Percentiles rank a stretch among this genome's conserved stretches.
These are phyloP conservation scores for Leucophenga montana DNA, from an alignment of 2,888 invertebrate genomes.

Conservation along the genomic window DNA sequence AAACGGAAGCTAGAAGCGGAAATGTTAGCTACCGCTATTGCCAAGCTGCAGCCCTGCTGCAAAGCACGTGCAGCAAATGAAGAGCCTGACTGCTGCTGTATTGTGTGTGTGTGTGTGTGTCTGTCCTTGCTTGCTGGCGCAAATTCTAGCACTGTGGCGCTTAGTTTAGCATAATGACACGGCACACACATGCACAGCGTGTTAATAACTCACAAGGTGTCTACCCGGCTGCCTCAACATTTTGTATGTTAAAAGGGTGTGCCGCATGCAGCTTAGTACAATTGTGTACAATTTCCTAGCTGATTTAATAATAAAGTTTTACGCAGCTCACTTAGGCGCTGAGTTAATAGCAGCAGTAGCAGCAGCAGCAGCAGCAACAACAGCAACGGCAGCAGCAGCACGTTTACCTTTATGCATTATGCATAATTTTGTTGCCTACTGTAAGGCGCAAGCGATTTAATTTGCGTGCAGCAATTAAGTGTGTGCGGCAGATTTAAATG, in stretches of 20 bases:
- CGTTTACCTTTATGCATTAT: constrained; percentile 55
- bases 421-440: constrained; percentile 62
- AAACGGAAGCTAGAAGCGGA: constrained; percentile 65
- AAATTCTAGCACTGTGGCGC: constrained; percentile 64
- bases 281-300: constrained; percentile 31
- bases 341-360: constrained; percentile 9
- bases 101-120: background rate
- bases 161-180: constrained; percentile 67
- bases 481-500: constrained; percentile 36
- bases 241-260: background rate
- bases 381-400: background rate
- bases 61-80: background rate
- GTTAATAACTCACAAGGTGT: constrained; percentile 61
- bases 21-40: constrained; percentile 65
- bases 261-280: constrained; percentile 17
- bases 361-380: constrained; percentile 6
- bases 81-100: too few species aligned
- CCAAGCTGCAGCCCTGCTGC: constrained; percentile 32
- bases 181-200: constrained; percentile 49
- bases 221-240: constrained; percentile 4
- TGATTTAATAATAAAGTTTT: constrained; percentile 61
- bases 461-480: constrained; percentile 60
- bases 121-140: constrained; percentile 47
- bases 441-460: constrained; percentile 52
- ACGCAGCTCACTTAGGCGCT: constrained; percentile 9